Percentiles rank a stretch among this genome's conserved stretches.
phyloP scores from a whole-genome alignment of 2,113 vertebrate species.

The Gallinago paraguaiae region DNA sequence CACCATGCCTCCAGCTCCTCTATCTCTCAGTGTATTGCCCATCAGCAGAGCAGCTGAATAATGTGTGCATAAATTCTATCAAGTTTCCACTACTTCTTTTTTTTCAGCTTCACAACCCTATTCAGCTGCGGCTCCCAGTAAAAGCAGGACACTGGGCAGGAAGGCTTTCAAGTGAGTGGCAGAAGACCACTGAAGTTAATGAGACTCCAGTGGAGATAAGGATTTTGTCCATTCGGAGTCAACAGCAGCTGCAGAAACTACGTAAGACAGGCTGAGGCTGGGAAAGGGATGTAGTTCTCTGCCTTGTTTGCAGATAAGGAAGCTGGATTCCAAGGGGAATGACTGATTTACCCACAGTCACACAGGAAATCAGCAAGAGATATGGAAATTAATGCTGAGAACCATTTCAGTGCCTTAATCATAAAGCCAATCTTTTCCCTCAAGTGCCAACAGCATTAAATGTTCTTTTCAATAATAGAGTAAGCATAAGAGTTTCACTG shows the following conservation, averaged over 20 bases:
- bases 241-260: background rate
- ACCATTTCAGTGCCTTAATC: constrained; percentile 28
- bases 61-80: background rate
- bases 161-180: background rate
- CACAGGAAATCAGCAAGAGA: constrained; percentile 45
- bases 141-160: background rate
- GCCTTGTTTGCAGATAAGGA: background rate
- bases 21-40: background rate
- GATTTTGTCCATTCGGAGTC: background rate
- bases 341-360: constrained; percentile 10
- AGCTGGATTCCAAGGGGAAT: background rate
- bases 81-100: background rate
- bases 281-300: background rate
- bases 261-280: background rate
- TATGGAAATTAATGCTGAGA: constrained; percentile 50
- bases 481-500: background rate
- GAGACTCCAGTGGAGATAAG: background rate
- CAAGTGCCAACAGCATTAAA: constrained; percentile 37
- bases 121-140: background rate
- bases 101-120: background rate
- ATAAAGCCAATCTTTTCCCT: constrained; percentile 33
- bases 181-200: background rate
- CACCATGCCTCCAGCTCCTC: background rate
- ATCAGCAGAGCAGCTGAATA: background rate
- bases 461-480: background rate